Conservation (phyloP, 2,797 vertebrate genomes). For the Zonotrichia albicollis region DNA sequence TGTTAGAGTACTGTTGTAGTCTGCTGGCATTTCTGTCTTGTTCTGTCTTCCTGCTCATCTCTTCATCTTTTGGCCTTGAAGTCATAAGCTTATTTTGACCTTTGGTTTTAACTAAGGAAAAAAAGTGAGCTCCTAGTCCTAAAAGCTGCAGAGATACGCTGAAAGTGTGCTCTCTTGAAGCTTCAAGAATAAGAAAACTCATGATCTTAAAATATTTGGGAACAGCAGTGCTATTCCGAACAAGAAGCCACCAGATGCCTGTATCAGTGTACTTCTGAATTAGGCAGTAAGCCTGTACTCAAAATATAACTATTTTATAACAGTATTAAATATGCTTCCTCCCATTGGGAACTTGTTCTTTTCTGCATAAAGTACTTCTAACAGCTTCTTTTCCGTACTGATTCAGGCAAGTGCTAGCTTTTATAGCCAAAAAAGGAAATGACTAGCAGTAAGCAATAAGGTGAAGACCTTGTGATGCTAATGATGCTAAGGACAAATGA, state of each 20-base stretch:
- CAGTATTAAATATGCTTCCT: neutral
- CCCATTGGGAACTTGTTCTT: neutral
- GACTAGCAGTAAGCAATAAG: neutral
- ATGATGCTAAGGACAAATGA: neutral
- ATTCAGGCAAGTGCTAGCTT: neutral
- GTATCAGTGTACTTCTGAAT: neutral
- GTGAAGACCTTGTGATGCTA: neutral
- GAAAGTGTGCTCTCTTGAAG: neutral
- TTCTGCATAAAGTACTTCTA: neutral
- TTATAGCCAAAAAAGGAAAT: neutral
- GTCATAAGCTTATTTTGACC: neutral
- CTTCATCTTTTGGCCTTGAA: neutral
- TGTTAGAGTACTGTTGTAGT: neutral
- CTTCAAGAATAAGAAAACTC: neutral
- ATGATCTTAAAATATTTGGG: neutral
- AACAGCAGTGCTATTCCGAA: neutral
- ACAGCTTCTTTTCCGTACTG: neutral
- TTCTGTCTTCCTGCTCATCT: neutral
- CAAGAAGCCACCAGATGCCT: neutral
- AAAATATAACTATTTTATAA: neutral
- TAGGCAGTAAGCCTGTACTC: neutral
- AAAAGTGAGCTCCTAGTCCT: neutral
- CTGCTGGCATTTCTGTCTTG: neutral
- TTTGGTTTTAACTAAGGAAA: neutral
- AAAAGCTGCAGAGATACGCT: neutral